phyloP scores from a whole-genome alignment of 2,888 invertebrate genomes.

The Drosophila lutescens region DNA sequence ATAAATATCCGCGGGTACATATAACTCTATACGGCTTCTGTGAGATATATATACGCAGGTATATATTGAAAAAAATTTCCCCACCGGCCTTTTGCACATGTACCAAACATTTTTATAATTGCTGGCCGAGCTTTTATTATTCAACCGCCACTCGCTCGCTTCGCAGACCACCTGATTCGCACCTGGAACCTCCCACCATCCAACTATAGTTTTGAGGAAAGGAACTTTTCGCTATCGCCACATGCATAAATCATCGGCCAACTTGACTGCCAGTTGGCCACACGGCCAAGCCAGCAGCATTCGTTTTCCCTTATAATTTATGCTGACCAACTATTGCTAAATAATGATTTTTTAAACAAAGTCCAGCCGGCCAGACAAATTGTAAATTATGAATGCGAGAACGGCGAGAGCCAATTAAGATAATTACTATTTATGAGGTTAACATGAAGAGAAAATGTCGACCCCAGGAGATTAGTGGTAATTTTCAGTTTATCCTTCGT shows the following conservation, averaged over 20 bases:
- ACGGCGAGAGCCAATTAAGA: slow-evolving; percentile 70
- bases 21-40: slow-evolving; percentile 1
- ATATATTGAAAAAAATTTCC: slow-evolving; percentile 33
- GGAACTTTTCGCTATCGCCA: slow-evolving; percentile 38
- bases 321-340: slow-evolving; percentile 33
- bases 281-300: neutral
- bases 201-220: slow-evolving; percentile 8
- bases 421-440: slow-evolving; percentile 76
- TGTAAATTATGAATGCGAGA: slow-evolving; percentile 44
- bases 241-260: slow-evolving; percentile 61
- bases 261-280: slow-evolving; percentile 34
- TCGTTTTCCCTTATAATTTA: slow-evolving; percentile 30
- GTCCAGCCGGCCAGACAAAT: slow-evolving; percentile 32
- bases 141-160: slow-evolving; percentile 37
- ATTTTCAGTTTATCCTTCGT: slow-evolving; percentile 54
- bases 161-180: slow-evolving; percentile 10
- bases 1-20: slow-evolving; percentile 17
- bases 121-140: slow-evolving; percentile 50
- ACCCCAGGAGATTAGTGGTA: slow-evolving; percentile 63
- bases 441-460: slow-evolving; percentile 38
- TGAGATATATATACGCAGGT: slow-evolving; percentile 9
- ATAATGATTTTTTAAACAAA: slow-evolving; percentile 53
- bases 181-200: slow-evolving; percentile 3
- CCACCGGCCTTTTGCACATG: slow-evolving; percentile 24
- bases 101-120: slow-evolving; percentile 67